phyloP scores from a whole-genome alignment of 2,113 vertebrate genomes.

The Brachyhypopomus gauderio region DNA sequence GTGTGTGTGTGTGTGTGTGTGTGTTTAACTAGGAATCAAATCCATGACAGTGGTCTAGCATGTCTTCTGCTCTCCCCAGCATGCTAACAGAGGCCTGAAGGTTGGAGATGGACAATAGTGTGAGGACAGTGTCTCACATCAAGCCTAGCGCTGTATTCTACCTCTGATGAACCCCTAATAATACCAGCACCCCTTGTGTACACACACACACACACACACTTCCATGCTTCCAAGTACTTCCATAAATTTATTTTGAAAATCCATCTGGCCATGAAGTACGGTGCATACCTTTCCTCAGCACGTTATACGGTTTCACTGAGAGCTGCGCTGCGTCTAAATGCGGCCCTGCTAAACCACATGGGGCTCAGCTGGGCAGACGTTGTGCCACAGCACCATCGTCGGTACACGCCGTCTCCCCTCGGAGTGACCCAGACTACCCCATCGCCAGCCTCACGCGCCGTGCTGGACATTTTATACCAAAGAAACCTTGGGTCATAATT shows the following conservation, averaged over 20 bases:
- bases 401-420: slow-evolving; percentile 10
- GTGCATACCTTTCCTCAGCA: slow-evolving; percentile 52
- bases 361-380: slow-evolving; percentile 37
- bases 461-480: too few relatives aligned
- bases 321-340: slow-evolving; percentile 52
- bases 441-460: background rate
- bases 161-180: too few relatives aligned
- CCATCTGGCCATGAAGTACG: slow-evolving; percentile 29
- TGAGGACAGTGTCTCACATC: too few relatives aligned
- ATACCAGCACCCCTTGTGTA: background rate
- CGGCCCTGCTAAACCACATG: slow-evolving; percentile 48
- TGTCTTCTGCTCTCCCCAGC: too few relatives aligned
- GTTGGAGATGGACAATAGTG: too few relatives aligned
- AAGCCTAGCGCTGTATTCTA: too few relatives aligned
- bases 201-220: slow-evolving; percentile 36
- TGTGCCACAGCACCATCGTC: slow-evolving; percentile 34
- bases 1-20: too few relatives aligned
- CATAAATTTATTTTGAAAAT: slow-evolving; percentile 35
- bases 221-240: background rate
- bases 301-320: slow-evolving; percentile 59
- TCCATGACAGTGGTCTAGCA: too few relatives aligned
- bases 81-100: too few relatives aligned
- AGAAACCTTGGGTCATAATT: too few relatives aligned
- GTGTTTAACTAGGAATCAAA: too few relatives aligned
- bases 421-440: slow-evolving; percentile 19